These are phyloP conservation scores for Aphaenogaster floridana DNA, from an alignment of 1,140 invertebrate species.

Conservation along the genomic window DNA sequence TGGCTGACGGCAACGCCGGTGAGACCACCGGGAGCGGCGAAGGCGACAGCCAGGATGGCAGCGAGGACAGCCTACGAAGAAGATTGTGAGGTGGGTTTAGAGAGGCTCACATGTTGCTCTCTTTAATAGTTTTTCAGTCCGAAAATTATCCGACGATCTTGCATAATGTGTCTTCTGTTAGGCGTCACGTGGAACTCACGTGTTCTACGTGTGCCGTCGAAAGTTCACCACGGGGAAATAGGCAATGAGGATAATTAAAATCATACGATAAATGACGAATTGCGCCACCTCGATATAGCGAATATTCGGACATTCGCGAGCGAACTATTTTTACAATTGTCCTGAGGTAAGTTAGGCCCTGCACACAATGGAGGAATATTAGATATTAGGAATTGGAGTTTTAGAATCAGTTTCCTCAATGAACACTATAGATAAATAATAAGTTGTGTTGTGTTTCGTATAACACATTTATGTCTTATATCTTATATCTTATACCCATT, in stretches of 20 bases:
- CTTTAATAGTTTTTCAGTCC: background rate
- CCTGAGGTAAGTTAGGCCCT: too few relatives aligned
- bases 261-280: too few relatives aligned
- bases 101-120: background rate
- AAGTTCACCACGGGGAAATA: background rate
- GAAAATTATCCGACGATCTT: background rate
- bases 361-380: too few relatives aligned
- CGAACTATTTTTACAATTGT: too few relatives aligned
- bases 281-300: too few relatives aligned
- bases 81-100: slow-evolving; percentile 44
- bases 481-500: too few relatives aligned
- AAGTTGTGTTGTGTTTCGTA: too few relatives aligned
- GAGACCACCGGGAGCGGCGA: slow-evolving; percentile 82
- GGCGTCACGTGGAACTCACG: background rate
- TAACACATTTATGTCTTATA: too few relatives aligned
- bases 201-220: background rate
- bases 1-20: slow-evolving; percentile 80
- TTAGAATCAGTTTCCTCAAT: too few relatives aligned
- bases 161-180: background rate
- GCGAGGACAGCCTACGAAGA: slow-evolving; percentile 80
- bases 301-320: too few relatives aligned
- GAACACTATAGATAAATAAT: too few relatives aligned
- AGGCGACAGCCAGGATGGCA: slow-evolving; percentile 83
- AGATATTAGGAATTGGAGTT: too few relatives aligned
- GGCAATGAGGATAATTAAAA: background rate